Conservation (phyloP, 92 coral and sea anemone species). For the Porites rus region DNA sequence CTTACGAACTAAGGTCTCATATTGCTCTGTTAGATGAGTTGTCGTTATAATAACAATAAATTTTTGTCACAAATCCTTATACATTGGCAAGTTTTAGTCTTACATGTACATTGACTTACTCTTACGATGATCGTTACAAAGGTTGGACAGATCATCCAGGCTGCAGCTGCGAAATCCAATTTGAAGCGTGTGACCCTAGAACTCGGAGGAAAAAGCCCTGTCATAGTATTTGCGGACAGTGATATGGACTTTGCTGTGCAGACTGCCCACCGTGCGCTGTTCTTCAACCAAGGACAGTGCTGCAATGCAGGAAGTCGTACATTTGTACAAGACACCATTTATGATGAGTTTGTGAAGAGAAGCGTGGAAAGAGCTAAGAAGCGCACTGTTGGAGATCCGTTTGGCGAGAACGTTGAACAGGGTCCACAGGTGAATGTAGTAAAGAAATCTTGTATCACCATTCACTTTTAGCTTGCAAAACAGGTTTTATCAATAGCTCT, state of each 20-base stretch:
- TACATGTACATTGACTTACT: no score
- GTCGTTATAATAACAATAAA: no score
- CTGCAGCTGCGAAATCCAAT: slow-evolving; percentile 88
- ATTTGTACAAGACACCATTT: slow-evolving; percentile 91
- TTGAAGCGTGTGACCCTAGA: slow-evolving; percentile 94
- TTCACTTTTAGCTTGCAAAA: no score
- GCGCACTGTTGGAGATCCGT: slow-evolving; percentile 92
- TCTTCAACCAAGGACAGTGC: slow-evolving; percentile 98
- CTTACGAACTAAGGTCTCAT: no score
- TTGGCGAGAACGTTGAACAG: slow-evolving; percentile 81
- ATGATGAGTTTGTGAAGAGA: slow-evolving; percentile 94
- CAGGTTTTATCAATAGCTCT: no score
- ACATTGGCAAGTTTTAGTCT: no score
- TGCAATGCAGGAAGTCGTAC: slow-evolving; percentile 96
- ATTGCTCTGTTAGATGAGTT: no score
- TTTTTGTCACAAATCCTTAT: no score
- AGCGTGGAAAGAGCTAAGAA: slow-evolving; percentile 86
- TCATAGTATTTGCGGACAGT: slow-evolving; percentile 88
- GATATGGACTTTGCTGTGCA: slow-evolving; percentile 88
- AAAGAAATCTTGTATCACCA: not conserved
- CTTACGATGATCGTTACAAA: not conserved
- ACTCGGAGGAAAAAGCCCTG: slow-evolving; percentile 99
- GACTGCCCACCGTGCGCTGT: slow-evolving; percentile 84
- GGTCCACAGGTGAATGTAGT: slow-evolving; percentile 88
- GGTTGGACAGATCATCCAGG: slow-evolving; percentile 92